Evolutionary conservation across 2,888 invertebrate genomes (phyloP).

Genomic region (Cheilosia soror): DNA sequence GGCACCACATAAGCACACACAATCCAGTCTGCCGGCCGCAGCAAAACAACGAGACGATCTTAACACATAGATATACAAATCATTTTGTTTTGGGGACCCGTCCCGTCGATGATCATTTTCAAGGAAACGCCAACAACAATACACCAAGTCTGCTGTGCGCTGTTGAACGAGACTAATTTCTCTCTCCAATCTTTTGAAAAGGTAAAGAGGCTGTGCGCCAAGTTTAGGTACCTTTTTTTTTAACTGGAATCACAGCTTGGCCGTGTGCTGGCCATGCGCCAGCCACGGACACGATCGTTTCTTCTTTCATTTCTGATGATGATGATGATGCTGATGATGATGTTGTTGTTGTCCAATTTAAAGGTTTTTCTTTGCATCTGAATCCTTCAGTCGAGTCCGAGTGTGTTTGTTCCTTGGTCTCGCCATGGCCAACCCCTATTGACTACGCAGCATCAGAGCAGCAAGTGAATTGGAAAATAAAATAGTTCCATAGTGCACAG

Average conservation of each 20-base stretch:
- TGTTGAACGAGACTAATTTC: constrained; percentile 82
- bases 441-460: constrained; percentile 37
- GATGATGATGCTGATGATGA: background rate
- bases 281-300: constrained; percentile 55
- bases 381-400: constrained; percentile 8
- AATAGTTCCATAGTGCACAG: background rate
- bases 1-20: constrained; percentile 50
- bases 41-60: constrained; percentile 50
- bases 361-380: constrained; percentile 35
- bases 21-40: constrained; percentile 43
- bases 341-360: constrained; percentile 36
- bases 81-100: constrained; percentile 70
- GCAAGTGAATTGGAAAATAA: constrained; percentile 70
- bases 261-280: constrained; percentile 73
- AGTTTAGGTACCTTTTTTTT: constrained; percentile 51
- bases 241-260: constrained; percentile 68
- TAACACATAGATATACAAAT: constrained; percentile 70
- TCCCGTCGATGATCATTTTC: constrained; percentile 72
- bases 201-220: constrained; percentile 47
- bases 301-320: background rate
- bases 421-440: constrained; percentile 35
- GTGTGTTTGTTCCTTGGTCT: constrained; percentile 30
- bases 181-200: constrained; percentile 76
- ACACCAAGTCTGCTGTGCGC: constrained; percentile 19
- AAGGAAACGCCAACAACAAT: constrained; percentile 62